These are phyloP conservation scores for Drosophila birchii DNA, from an alignment of 2,888 invertebrate species.

Conservation along the genomic window DNA sequence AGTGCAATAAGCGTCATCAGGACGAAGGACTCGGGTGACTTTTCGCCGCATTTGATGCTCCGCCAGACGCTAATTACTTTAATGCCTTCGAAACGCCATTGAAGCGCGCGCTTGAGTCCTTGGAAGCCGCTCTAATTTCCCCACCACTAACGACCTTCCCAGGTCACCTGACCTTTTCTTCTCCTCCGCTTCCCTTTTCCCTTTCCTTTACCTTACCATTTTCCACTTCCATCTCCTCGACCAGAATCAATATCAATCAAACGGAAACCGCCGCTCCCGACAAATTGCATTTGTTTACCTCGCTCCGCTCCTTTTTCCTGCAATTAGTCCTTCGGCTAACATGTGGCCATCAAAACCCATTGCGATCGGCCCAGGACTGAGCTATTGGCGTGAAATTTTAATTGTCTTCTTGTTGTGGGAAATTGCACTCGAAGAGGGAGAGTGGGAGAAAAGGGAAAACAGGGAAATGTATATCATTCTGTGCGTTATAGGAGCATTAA, in stretches of 20 bases:
- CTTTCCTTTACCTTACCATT: not conserved
- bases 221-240: not conserved
- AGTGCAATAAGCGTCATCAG: constrained; percentile 81
- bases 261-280: constrained; percentile 76
- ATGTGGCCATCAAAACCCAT: constrained; percentile 60
- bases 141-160: constrained; percentile 70
- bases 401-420: constrained; percentile 59
- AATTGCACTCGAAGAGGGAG: not conserved
- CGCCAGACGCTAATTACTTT: constrained; percentile 68
- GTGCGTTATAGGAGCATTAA: not conserved
- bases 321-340: constrained; percentile 72
- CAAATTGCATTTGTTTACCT: constrained; percentile 68
- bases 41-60: constrained; percentile 53
- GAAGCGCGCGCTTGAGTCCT: constrained; percentile 76
- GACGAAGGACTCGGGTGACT: constrained; percentile 41
- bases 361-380: constrained; percentile 31
- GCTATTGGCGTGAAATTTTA: constrained; percentile 81
- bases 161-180: constrained; percentile 52
- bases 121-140: constrained; percentile 70
- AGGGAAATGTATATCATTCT: not conserved
- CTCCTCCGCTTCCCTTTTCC: not conserved
- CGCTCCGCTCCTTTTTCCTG: constrained; percentile 42
- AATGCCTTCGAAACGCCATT: constrained; percentile 64
- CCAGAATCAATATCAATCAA: constrained; percentile 79
- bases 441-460: too few relatives aligned